Percentiles rank a stretch among this genome's conserved stretches.
Conservation (phyloP, 2,113 vertebrate species). For the Chunga burmeisteri region DNA sequence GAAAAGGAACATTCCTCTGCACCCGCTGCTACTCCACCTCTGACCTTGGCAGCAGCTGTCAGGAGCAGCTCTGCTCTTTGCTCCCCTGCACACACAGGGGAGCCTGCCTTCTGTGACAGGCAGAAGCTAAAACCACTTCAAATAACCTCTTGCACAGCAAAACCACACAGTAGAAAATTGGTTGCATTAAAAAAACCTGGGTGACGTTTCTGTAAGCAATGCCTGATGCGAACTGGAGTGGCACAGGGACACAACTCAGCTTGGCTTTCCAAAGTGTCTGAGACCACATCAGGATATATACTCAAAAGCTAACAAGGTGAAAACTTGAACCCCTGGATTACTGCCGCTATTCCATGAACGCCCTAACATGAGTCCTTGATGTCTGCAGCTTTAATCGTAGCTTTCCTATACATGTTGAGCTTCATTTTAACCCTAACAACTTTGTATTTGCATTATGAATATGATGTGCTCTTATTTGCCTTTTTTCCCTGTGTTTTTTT, state of each 20-base stretch:
- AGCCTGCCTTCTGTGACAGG: neutral
- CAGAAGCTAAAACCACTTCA: constrained; percentile 4
- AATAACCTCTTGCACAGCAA: constrained; percentile 11
- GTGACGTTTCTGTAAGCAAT: neutral
- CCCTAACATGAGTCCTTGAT: neutral
- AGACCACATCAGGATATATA: neutral
- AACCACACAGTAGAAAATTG: neutral
- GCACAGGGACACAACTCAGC: neutral
- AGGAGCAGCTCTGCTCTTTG: constrained; percentile 13
- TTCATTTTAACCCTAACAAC: neutral
- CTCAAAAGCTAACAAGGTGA: constrained; percentile 38
- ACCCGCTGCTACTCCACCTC: constrained; percentile 54
- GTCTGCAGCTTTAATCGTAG: neutral
- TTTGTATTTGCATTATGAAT: neutral
- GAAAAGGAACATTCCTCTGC: constrained; percentile 61
- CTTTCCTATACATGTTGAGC: neutral
- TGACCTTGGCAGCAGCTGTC: constrained; percentile 60
- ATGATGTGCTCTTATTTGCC: neutral
- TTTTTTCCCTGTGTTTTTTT: neutral
- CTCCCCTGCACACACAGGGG: neutral
- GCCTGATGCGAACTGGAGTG: neutral
- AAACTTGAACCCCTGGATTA: constrained; percentile 37
- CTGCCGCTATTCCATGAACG: neutral
- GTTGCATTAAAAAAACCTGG: neutral
- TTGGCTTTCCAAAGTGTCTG: neutral